Evolutionary conservation across 1,140 invertebrate genomes (phyloP).

Genomic region (Drosophila oshimai): DNA sequence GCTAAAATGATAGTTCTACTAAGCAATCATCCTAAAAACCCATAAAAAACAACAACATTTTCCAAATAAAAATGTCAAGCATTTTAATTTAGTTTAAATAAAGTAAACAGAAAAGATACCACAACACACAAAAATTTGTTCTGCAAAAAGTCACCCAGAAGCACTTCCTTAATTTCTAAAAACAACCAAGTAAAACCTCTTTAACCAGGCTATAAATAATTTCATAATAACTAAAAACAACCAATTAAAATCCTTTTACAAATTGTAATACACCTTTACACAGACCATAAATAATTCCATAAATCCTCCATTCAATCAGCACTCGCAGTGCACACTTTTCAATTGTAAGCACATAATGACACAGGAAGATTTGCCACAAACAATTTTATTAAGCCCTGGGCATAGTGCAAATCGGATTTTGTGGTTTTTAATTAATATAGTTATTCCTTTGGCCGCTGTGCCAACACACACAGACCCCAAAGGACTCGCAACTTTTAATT

Average conservation of each 20-base stretch:
- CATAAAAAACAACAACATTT: too few relatives aligned
- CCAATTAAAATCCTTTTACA: neutral
- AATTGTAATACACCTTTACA: neutral
- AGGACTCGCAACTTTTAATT: conserved; percentile 32
- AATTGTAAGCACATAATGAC: conserved; percentile 10
- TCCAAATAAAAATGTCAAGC: too few relatives aligned
- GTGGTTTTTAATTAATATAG: conserved; percentile 64
- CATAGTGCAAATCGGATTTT: conserved; percentile 26
- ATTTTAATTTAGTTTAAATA: too few relatives aligned
- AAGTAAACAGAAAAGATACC: too few relatives aligned
- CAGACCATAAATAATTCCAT: neutral
- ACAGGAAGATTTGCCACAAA: conserved; percentile 9
- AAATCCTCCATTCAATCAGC: neutral
- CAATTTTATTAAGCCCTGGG: conserved; percentile 45
- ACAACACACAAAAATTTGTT: too few relatives aligned
- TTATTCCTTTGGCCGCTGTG: conserved; percentile 10
- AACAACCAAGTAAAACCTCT: too few relatives aligned
- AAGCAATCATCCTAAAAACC: too few relatives aligned
- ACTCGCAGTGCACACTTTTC: neutral
- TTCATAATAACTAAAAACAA: too few relatives aligned
- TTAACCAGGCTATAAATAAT: too few relatives aligned
- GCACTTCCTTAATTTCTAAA: too few relatives aligned
- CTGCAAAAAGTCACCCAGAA: too few relatives aligned
- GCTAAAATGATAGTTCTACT: too few relatives aligned
- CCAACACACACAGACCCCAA: neutral